Percentiles rank a stretch among this genome's conserved stretches.
Conservation (phyloP, 2,888 invertebrate species). For the Shargacucullia verbasci region DNA sequence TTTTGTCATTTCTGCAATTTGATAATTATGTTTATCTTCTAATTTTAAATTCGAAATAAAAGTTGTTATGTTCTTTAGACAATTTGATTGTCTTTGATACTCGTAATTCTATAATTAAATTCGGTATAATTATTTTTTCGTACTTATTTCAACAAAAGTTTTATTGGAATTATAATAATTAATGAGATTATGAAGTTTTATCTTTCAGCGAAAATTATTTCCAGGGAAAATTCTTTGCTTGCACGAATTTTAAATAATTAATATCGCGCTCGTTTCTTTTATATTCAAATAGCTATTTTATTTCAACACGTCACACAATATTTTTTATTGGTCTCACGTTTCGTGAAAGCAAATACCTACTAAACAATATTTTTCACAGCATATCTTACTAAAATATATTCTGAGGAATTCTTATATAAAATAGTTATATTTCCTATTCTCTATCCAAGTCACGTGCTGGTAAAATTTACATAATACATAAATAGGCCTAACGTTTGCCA, state of each 20-base stretch:
- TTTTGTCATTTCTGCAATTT: conserved; percentile 11
- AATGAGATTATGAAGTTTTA: no score
- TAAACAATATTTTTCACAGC: not conserved
- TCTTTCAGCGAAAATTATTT: no score
- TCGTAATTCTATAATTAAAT: not conserved
- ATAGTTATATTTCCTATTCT: not conserved
- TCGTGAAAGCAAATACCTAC: not conserved
- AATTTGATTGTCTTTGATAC: not conserved
- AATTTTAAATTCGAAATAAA: not conserved
- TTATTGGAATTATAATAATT: not conserved
- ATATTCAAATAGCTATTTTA: no score
- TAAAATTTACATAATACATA: conserved; percentile 25
- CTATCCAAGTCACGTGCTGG: conserved; percentile 8
- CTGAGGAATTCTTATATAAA: not conserved
- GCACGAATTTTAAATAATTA: no score
- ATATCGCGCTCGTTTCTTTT: no score
- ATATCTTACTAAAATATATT: not conserved
- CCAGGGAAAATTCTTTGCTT: no score
- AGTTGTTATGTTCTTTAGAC: no score
- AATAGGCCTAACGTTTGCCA: conserved; percentile 8
- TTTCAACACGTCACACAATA: not conserved
- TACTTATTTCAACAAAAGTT: conserved; percentile 14
- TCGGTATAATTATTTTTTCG: conserved; percentile 4
- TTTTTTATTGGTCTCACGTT: not conserved
- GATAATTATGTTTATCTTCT: not conserved